Evolutionary conservation across 2,797 vertebrate genomes (phyloP), one percentile per base, ranked within the genome.

Genomic region (Pseudochirops cupreus): DNA sequence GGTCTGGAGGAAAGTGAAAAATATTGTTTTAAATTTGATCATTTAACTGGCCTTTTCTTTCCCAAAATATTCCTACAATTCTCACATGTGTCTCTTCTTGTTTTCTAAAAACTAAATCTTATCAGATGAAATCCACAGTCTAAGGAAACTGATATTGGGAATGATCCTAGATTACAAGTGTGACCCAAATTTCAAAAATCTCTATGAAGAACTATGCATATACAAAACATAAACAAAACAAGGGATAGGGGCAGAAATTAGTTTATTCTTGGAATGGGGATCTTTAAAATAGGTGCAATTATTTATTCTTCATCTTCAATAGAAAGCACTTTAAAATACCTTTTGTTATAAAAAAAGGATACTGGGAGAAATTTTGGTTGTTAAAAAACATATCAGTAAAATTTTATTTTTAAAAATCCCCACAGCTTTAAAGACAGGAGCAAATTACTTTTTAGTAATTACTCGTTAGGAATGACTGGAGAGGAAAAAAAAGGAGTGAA

Each of bases 231-330:
- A 14, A 14, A 55, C 55, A 55, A 54, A 54, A 54, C 10, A 54
- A 11, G 95, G 26, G 11, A 18, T 87, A 94, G 91, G 92, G 90
- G 90, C 11, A 95, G n/a, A 93, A 92, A 93, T 89, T 21, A 92
- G 93, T 50, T 57, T n/a, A 56, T 67, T 62, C 50, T 74, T 52
- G 18, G 29, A 14, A 29, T 67, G 26, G 29, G n/a, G 31, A n/a
- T 10, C 28, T 93, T 94, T 95, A 93, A 93, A 67, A 95, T 54
- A 74, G n/a, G 67, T 74, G 16, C n/a, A 74, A 74, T 74, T 21
- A 39, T 39, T 74, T 74, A 39, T 74, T 74, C 59, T 24, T 67
- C 31, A 33, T 67, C 67, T 74, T 74, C 67, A 74, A 39, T 39
- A 74, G 18, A 74, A 74, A 39, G 29, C 18, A 58, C 57, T 39